Evolutionary conservation across 2,113 vertebrate genomes (phyloP), one percentile per base, ranked within the genome.

Genomic region (Fregetta grallaria): DNA sequence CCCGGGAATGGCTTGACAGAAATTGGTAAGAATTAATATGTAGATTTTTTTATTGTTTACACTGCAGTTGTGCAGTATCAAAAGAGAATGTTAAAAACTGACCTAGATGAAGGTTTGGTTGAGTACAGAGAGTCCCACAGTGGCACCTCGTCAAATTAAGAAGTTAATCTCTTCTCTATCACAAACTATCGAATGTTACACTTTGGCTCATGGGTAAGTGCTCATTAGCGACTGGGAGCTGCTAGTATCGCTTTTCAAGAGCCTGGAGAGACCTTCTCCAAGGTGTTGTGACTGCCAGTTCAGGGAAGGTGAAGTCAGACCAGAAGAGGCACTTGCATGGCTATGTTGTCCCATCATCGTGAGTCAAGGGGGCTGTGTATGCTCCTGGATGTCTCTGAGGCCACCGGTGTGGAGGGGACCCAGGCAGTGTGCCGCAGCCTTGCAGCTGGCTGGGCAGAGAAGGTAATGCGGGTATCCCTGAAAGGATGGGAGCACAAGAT

Each of bases 161-260:
- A 82, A 90, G 20, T 73, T 81, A 74, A 74, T 96, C 29, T 92
- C 70, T 62, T 67, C n/a, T 68, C 73, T 74, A 9, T 93, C 53
- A 10, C 71, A 80, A 61, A 62, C 63, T 92, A 66, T 94, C 71
- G 70, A 16, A 32, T 2, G 0, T 90, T 95, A 73, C 59, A 38
- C 40, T 94, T 88, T 74, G 63, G 88, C 92, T 94, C 22, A 2
- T 32, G 62, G 13, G 7, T 82, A 5, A 45, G n/a, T 6, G 22
- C 88, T 94, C 2, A 2, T 88, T 92, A 94, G 79, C 10, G 29
- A 13, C 34, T 0, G 3, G 63, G 79, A 86, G 59, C 86, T 92
- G 55, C 49, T 68, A 21, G 34, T 83, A 3, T 83, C 17, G 1
- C 56, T 86, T 96, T 83, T 45, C 91, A 53, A 4, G 81, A 44